These are phyloP conservation scores for Synanthedon myopaeformis DNA, from an alignment of 2,888 invertebrate species.

Conservation along the genomic window DNA sequence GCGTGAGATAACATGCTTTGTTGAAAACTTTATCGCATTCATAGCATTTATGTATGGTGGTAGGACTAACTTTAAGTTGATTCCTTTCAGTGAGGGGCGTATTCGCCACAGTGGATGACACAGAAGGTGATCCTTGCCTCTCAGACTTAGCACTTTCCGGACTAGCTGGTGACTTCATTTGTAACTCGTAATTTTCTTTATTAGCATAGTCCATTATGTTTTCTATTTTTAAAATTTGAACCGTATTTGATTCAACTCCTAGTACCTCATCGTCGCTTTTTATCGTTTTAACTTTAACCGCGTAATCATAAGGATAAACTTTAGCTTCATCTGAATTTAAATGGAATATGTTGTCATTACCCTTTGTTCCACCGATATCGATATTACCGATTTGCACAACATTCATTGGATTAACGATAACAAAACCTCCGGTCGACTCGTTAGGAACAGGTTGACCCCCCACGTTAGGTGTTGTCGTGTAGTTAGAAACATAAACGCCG, in stretches of 20 bases:
- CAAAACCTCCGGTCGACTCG: conserved; percentile 63
- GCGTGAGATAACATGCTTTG: conserved; percentile 88
- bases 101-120: conserved; percentile 50
- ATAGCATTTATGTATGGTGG: conserved; percentile 75
- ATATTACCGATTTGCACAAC: conserved; percentile 45
- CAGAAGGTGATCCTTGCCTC: conserved; percentile 44
- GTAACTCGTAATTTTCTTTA: conserved; percentile 61
- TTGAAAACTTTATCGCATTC: conserved; percentile 88
- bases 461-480: conserved; percentile 77
- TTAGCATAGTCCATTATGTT: conserved; percentile 65
- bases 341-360: conserved; percentile 46
- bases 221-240: conserved; percentile 58
- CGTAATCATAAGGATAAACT: conserved; percentile 46
- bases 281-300: conserved; percentile 52
- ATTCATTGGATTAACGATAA: conserved; percentile 55
- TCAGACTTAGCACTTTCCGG: conserved; percentile 58
- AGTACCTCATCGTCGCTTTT: conserved; percentile 43
- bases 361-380: conserved; percentile 34
- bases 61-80: conserved; percentile 40
- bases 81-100: conserved; percentile 57
- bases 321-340: conserved; percentile 46
- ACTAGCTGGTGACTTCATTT: conserved; percentile 62
- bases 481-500: conserved; percentile 71
- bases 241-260: conserved; percentile 38
- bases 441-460: conserved; percentile 77